Conservation (phyloP, 2,113 vertebrate species). For the Heterochromis multidens region DNA sequence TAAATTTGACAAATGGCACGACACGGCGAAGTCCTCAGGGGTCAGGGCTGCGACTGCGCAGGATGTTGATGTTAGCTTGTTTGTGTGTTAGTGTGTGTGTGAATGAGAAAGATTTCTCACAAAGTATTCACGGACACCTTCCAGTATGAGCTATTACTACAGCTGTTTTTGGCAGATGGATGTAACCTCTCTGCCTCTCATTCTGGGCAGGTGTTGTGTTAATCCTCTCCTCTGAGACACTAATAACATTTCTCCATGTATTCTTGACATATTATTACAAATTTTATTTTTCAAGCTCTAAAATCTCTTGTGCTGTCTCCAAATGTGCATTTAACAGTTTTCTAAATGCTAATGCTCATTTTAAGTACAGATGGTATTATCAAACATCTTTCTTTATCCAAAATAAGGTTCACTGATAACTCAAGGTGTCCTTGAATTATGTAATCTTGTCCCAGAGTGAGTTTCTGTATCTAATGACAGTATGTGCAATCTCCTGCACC, state of each 20-base stretch:
- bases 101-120: neutral
- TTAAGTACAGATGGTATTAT: neutral
- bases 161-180: neutral
- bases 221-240: neutral
- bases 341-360: neutral
- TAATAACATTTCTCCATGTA: neutral
- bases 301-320: neutral
- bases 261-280: neutral
- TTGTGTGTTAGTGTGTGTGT: neutral
- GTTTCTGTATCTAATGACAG: neutral
- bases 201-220: neutral
- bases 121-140: neutral
- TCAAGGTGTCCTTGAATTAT: neutral
- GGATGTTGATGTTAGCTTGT: neutral
- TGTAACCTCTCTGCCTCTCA: neutral
- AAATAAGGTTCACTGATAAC: neutral
- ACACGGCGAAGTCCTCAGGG: neutral
- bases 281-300: neutral
- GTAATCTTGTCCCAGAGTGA: neutral
- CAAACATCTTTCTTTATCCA: neutral
- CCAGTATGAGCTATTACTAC: neutral
- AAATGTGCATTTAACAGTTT: neutral
- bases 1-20: conserved; percentile 19
- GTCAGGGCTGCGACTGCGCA: neutral
- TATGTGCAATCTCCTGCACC: neutral